These are phyloP conservation scores for Acrobasis repandana DNA, from an alignment of 2,888 invertebrate genomes.

Conservation along the genomic window DNA sequence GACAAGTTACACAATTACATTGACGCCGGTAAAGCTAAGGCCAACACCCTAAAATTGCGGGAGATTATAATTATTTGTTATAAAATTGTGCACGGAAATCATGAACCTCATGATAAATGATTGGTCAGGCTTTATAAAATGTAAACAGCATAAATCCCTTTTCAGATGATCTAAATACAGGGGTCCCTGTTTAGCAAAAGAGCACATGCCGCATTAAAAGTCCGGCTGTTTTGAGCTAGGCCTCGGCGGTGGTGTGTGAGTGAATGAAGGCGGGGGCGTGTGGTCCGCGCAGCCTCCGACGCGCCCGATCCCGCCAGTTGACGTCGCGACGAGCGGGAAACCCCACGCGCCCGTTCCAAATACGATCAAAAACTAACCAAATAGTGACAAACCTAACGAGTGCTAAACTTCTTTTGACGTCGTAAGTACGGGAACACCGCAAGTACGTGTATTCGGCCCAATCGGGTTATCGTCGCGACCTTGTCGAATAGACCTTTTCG, in stretches of 20 bases:
- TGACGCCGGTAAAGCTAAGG: slow-evolving; percentile 40
- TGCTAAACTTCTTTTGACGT: slow-evolving; percentile 51
- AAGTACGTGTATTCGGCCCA: slow-evolving; percentile 29
- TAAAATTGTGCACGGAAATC: slow-evolving; percentile 9
- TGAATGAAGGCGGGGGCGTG: slow-evolving; percentile 78
- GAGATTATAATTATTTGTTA: slow-evolving; percentile 17
- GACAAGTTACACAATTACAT: slow-evolving; percentile 43
- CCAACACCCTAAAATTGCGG: slow-evolving; percentile 21
- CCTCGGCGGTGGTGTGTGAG: slow-evolving; percentile 59
- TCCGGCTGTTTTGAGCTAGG: slow-evolving; percentile 73
- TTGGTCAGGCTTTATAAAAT: slow-evolving; percentile 23
- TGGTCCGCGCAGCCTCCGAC: slow-evolving; percentile 75
- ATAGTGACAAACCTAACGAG: slow-evolving; percentile 63
- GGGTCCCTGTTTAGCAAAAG: slow-evolving; percentile 61
- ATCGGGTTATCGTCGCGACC: slow-evolving; percentile 28
- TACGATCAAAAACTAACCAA: slow-evolving; percentile 51
- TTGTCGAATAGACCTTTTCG: slow-evolving; percentile 57
- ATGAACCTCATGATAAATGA: slow-evolving; percentile 13
- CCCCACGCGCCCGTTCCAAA: slow-evolving; percentile 56
- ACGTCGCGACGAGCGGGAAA: slow-evolving; percentile 68
- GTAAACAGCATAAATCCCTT: slow-evolving; percentile 47
- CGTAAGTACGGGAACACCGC: slow-evolving; percentile 57
- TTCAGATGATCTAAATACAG: slow-evolving; percentile 53
- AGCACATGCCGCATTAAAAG: slow-evolving; percentile 76
- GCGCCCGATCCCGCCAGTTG: slow-evolving; percentile 67